Base-by-base conservation (phyloP, 2,888 invertebrate species). In the Exocentrus adspersus region DNA sequence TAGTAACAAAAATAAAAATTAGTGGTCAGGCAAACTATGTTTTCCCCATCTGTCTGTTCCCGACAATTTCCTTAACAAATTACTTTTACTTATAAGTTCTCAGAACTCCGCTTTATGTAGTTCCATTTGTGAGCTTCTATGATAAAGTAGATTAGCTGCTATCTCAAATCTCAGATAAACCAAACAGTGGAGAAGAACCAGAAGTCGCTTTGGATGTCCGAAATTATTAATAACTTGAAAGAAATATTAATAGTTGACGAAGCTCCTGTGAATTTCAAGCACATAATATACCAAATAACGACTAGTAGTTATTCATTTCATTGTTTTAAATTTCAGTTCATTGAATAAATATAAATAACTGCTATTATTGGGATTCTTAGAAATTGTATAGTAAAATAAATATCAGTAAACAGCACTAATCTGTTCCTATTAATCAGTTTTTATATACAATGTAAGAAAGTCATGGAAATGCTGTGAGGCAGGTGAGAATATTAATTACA, bases 201-300 rank as follows among this genome's bases (percentile, higher is more conserved):
- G 51, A 24, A 51, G 51, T 51, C 32, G 19, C 37, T 37, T 32
- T 32, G 10, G 37, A 51, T 19, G 32, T 30, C 51, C 32, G 12
- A 19, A 37, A 37, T 51, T 51, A 51, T 32, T 51, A 51, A 51
- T 51, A 14, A 19, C n/a, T 32, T 51, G 17, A 51, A 51, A 24
- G 12, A 12, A 51, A 32, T 51, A 51, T 32, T 51, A 19, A 51
- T 51, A 10, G 1, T 32, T 30, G 30, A 19, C 0, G 2, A 37
- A 2, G 14, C 12, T 37, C 12, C 37, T 12, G 37, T 37, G 37
- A 37, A 9, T 37, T 37, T 37, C n/a, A 37, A 12, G n/a, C 37
- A 37, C 2, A 37, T n/a, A 12, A 12, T 24, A 24, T 24, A 24
- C n/a, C n/a, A 2, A 30, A 30, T 37, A 37, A n/a, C 14, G 5